phyloP scores from a whole-genome alignment of 2,113 vertebrate species.

The Aegithalos caudatus region DNA sequence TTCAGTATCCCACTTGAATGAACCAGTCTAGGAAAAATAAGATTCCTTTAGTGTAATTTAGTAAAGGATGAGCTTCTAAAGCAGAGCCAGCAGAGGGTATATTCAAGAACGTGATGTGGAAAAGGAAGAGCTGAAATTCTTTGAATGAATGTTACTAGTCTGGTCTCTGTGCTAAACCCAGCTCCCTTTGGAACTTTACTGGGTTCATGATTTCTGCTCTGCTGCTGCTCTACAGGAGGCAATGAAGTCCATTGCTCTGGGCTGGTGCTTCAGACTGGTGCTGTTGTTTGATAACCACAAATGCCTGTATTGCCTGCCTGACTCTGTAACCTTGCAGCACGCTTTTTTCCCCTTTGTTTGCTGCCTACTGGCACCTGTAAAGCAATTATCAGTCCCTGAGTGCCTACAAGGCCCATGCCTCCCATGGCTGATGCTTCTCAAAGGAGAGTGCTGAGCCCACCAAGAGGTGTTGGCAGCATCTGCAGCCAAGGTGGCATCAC shows the following conservation, averaged over 20 bases:
- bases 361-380: background rate
- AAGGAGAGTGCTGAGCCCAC: background rate
- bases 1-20: background rate
- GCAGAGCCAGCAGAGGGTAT: background rate
- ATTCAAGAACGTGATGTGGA: background rate
- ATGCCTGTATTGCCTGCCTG: background rate
- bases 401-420: background rate
- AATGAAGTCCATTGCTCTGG: too few species aligned
- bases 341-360: background rate
- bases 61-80: background rate
- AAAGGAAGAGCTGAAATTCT: background rate
- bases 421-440: background rate
- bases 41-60: background rate
- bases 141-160: background rate
- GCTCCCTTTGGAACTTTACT: background rate
- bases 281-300: background rate
- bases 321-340: background rate
- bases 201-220: background rate
- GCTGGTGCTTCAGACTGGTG: background rate
- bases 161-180: background rate
- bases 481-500: background rate
- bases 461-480: slow-evolving; percentile 16
- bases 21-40: background rate
- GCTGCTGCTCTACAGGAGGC: background rate
- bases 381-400: background rate